Percentiles rank a stretch among this genome's conserved stretches.
Evolutionary conservation across 2,888 invertebrate genomes (phyloP).

Genomic region (Acrobasis suavella): DNA sequence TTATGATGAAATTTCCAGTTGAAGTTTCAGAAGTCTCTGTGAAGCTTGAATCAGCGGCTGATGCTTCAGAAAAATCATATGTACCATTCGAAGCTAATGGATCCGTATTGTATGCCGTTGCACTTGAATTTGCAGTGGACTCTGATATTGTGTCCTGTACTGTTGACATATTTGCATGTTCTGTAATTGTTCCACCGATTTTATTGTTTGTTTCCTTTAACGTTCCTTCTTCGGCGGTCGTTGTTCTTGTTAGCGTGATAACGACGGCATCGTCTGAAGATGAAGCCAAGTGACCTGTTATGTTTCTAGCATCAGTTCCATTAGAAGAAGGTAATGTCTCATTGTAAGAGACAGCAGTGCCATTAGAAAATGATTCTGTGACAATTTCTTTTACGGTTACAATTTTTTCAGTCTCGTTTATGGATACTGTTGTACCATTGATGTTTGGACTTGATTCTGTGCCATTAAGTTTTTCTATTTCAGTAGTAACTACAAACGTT

Average conservation of each 20-base stretch:
- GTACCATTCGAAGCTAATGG: neutral
- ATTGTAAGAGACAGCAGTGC: neutral
- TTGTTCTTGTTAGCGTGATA: neutral
- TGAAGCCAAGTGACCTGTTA: neutral
- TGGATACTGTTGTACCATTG: neutral
- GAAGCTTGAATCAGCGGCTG: neutral
- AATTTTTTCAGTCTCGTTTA: constrained; percentile 5
- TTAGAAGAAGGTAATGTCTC: neutral
- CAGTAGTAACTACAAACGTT: neutral
- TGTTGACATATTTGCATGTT: neutral
- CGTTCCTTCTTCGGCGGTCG: neutral
- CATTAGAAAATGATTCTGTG: constrained; percentile 10
- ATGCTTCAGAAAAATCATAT: neutral
- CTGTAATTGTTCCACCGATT: neutral
- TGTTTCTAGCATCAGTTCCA: neutral
- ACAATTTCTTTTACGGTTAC: constrained; percentile 1
- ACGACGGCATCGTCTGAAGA: neutral
- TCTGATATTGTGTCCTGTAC: neutral
- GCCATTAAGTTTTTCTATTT: constrained; percentile 3
- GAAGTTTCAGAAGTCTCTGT: constrained; percentile 10
- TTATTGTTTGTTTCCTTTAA: neutral
- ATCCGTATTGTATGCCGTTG: neutral
- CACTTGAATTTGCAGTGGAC: neutral
- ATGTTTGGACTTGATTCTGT: neutral
- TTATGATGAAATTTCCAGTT: neutral